Evolutionary conservation across 2,113 vertebrate species (phyloP), one percentile per base, ranked within the genome.

Genomic region (Hemibagrus wyckioides): DNA sequence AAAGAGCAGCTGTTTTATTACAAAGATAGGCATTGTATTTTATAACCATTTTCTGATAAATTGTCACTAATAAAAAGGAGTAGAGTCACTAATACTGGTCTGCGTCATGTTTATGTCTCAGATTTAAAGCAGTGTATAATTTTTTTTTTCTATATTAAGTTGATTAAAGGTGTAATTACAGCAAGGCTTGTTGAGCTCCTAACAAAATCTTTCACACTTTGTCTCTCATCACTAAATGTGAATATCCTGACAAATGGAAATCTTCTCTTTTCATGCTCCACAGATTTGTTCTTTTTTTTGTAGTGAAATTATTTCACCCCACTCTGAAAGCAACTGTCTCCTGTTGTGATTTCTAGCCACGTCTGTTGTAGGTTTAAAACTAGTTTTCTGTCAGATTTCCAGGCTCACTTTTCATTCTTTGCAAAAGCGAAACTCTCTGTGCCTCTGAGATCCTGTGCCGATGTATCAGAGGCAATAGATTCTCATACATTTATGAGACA

Each of bases 341-440:
- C 23, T 59, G 33, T 59, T 81, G 23, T 59, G 54, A 81, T 59
- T 82, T 82, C 36, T 19, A 63, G 44, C 57, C 39, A 82, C 2
- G 17, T 63, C 80, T 63, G 33, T 14, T 14, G 33, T 59, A 80
- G 77, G 17, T 44, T 77, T 77, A n/a, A 79, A 79, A 52, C 17
- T 17, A 80, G 48, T 28, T 81, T 59, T 80, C 52, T 80, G 30
- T 56, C 44, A 54, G 77, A 80, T 80, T 33, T 82, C 30, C 33
- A 28, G 56, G 33, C 30, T 57, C 23, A 59, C 25, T 63, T 13
- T n/a, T 82, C 36, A 28, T 7, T 41, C 33, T 59, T 82, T 61
- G 57, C 1, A 4, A 61, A 44, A 61, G 56, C 56, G 41, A 44
- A 82, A 82, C 36, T 82, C 36, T n/a, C 11, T 48, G 80, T 48